Percentiles rank a stretch among this genome's conserved stretches.
Conservation (phyloP, 2,888 invertebrate species). For the Lepidochitona cinerea region DNA sequence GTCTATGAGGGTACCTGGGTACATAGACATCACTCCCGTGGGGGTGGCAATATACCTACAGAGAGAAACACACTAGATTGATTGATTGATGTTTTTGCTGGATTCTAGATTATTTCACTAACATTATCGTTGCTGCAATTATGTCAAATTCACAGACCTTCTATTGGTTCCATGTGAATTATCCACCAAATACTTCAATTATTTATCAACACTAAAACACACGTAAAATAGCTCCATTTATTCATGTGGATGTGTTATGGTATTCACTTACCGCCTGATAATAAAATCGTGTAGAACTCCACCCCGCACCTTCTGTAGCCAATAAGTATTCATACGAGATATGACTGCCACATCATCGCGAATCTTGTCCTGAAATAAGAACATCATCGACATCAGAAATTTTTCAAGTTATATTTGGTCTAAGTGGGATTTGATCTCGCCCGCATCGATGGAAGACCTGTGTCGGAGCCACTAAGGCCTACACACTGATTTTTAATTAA, state of each 20-base stretch:
- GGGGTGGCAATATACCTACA: slow-evolving; percentile 78
- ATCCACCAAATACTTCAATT: too few relatives aligned
- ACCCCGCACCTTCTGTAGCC: slow-evolving; percentile 81
- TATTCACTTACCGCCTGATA: slow-evolving; percentile 74
- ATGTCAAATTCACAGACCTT: too few relatives aligned
- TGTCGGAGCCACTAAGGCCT: too few relatives aligned
- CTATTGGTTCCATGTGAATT: too few relatives aligned
- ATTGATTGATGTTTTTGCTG: not conserved
- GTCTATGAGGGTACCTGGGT: slow-evolving; percentile 86
- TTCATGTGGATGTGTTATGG: too few relatives aligned
- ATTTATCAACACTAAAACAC: too few relatives aligned
- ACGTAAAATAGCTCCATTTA: too few relatives aligned
- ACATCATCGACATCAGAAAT: too few relatives aligned
- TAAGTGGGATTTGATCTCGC: too few relatives aligned
- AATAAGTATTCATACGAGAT: slow-evolving; percentile 82
- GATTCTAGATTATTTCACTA: not conserved
- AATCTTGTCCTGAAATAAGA: slow-evolving; percentile 69
- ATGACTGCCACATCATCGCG: slow-evolving; percentile 86
- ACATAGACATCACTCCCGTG: slow-evolving; percentile 87
- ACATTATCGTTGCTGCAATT: not conserved
- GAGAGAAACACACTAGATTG: slow-evolving; percentile 2
- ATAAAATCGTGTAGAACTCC: slow-evolving; percentile 83
- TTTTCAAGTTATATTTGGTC: too few relatives aligned
- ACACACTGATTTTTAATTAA: too few relatives aligned
- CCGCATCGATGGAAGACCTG: too few relatives aligned